Conservation (phyloP, 2,888 invertebrate genomes). For the Limenitis camilla region DNA sequence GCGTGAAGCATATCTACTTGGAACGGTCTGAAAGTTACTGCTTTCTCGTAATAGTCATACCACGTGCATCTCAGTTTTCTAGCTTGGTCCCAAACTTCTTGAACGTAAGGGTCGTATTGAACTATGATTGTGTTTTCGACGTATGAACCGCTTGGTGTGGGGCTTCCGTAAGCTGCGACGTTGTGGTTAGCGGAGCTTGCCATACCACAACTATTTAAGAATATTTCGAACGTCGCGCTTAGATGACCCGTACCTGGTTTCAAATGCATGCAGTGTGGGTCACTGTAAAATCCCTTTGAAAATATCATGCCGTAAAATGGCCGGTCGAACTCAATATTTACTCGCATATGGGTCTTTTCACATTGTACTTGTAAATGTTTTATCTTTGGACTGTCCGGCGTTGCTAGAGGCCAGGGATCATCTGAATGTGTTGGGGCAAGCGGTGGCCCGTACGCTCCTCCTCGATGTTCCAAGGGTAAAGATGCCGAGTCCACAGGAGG, state of each 20-base stretch:
- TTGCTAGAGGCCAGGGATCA: conserved; percentile 91
- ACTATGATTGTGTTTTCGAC: conserved; percentile 96
- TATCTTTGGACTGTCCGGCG: conserved; percentile 93
- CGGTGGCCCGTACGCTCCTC: conserved; percentile 82
- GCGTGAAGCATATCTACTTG: conserved; percentile 97
- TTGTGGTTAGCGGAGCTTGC: conserved; percentile 93
- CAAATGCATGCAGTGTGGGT: conserved; percentile 91
- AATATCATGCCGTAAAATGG: conserved; percentile 98
- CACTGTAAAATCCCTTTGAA: conserved; percentile 94
- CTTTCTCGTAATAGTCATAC: conserved; percentile 97
- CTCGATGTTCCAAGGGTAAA: conserved; percentile 86
- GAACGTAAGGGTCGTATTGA: conserved; percentile 95
- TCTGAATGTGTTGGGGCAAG: conserved; percentile 76
- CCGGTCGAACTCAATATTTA: conserved; percentile 94
- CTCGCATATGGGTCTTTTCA: conserved; percentile 96
- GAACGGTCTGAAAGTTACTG: conserved; percentile 95
- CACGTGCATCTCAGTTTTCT: conserved; percentile 93
- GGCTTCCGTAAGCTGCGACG: conserved; percentile 87
- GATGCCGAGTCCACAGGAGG: conserved; percentile 88
- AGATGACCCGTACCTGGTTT: conserved; percentile 93
- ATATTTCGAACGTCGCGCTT: conserved; percentile 94
- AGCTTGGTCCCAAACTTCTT: conserved; percentile 97
- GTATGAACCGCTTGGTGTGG: conserved; percentile 93
- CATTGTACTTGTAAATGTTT: conserved; percentile 95
- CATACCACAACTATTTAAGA: conserved; percentile 95